Base-by-base conservation (phyloP, 30 jellyfish, hydroid and myxozoan genomes). In the Hydractinia symbiolongicarpus region DNA sequence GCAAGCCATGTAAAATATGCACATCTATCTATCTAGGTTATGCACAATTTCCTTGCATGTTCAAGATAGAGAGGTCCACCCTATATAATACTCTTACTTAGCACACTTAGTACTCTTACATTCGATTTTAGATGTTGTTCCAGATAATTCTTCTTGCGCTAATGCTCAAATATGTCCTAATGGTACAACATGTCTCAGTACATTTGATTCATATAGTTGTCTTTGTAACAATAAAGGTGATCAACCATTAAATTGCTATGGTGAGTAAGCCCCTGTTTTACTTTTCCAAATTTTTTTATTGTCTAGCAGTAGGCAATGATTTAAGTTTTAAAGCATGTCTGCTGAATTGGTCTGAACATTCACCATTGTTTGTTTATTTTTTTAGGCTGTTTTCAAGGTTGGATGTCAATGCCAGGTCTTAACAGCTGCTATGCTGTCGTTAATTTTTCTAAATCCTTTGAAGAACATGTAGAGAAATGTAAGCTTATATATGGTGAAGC, bases 381-480 rank as follows among this genome's bases (percentile, higher is more conserved):
- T 56, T 55, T 49, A 83, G 91, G 91, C 53, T 83, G 91, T 73
- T 67, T 75, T 4, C 67, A 58, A 49, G 83, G 83, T 4, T 83
- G 91, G 91, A 8, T 49, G 11, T 44, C 91, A 9, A 79, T 60
- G 6, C 84, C 89, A 19, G 89, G 57, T 11, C 9, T 50, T 4
- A 52, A 55, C 57, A 51, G 44, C 40, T 83, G 91, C 4, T 83
- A 75, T 20, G 17, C 51, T 21, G 79, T 58, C 7, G 69, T 55
- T 72, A 50, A 71, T 4, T 55, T 44, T 2, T 77, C 81, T 17
- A 40, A 54, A 71, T 17, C 61, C 60, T 10, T 7, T 6, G 69
- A 6, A 17, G 61, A 21, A 40, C 61, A 40, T 40, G 61, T 4
- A 4, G 11, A 9, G 7, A 71, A 15, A 40, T 71, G 81, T 51